Percentiles rank a stretch among this genome's conserved stretches.
Evolutionary conservation across 2,888 invertebrate species (phyloP).

Genomic region (Aphodius granarius): DNA sequence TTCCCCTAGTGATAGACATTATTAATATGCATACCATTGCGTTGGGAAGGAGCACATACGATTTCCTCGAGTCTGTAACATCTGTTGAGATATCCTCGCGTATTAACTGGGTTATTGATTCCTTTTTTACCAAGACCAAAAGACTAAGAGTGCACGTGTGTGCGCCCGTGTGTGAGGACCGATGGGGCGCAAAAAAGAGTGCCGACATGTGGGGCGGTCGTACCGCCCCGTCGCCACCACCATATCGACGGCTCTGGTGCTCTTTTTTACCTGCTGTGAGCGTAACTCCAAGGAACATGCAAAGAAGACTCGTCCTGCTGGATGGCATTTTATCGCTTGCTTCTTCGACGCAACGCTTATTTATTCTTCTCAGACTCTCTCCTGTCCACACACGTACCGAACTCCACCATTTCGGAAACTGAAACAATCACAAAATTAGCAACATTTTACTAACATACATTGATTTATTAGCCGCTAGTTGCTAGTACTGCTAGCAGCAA

Average conservation of each 20-base stretch:
- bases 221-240: background rate
- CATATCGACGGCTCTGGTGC: slow-evolving; percentile 5
- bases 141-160: slow-evolving; percentile 1
- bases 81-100: slow-evolving; percentile 21
- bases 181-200: slow-evolving; percentile 10
- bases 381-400: slow-evolving; percentile 46
- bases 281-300: slow-evolving; percentile 34
- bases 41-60: slow-evolving; percentile 15
- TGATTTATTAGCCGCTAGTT: too few relatives aligned
- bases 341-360: slow-evolving; percentile 44
- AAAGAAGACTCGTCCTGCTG: slow-evolving; percentile 32
- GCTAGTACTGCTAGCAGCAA: too few relatives aligned
- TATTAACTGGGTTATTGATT: slow-evolving; percentile 24
- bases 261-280: slow-evolving; percentile 34
- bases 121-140: slow-evolving; percentile 20
- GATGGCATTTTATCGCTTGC: slow-evolving; percentile 30
- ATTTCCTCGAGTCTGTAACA: slow-evolving; percentile 24
- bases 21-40: slow-evolving; percentile 25
- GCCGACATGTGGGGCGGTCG: background rate
- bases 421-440: slow-evolving; percentile 37
- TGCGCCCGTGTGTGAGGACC: slow-evolving; percentile 13
- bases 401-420: slow-evolving; percentile 50
- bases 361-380: slow-evolving; percentile 47
- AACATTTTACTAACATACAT: background rate
- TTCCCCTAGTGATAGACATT: slow-evolving; percentile 16